phyloP scores from a whole-genome alignment of 2,113 vertebrate genomes.

The Neodontobutis hainanensis region DNA sequence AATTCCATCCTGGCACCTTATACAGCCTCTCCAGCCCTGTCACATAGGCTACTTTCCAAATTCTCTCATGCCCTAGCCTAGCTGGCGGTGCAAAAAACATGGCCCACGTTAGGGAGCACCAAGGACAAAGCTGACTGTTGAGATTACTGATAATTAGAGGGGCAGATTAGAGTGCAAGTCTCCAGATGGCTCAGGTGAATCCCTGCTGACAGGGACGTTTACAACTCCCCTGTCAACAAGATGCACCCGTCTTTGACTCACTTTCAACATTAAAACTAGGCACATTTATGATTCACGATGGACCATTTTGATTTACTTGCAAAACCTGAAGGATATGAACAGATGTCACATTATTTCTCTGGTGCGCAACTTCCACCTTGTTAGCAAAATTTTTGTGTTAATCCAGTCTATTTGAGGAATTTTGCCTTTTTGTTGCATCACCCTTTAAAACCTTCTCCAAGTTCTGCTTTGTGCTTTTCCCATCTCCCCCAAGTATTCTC shows the following conservation, averaged over 20 bases:
- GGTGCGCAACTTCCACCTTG: constrained; percentile 20
- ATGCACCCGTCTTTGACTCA: not conserved
- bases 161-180: constrained; percentile 63
- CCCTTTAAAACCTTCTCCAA: not conserved
- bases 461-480: not conserved
- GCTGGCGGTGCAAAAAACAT: constrained; percentile 2
- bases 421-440: constrained; percentile 7
- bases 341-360: constrained; percentile 6
- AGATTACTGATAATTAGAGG: constrained; percentile 71
- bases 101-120: constrained; percentile 18
- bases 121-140: constrained; percentile 46
- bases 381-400: constrained; percentile 12
- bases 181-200: constrained; percentile 74
- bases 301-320: not conserved
- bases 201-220: constrained; percentile 30
- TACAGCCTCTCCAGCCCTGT: not conserved
- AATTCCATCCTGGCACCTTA: constrained; percentile 42
- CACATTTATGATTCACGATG: not conserved
- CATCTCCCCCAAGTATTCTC: constrained; percentile 2
- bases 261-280: too few species aligned
- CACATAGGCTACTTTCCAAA: constrained; percentile 23
- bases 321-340: not conserved
- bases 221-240: constrained; percentile 16
- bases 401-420: not conserved
- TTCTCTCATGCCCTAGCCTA: constrained; percentile 6